Evolutionary conservation across 1,140 invertebrate species (phyloP), one percentile per base, ranked within the genome.

Genomic region (Tribolium castaneum): DNA sequence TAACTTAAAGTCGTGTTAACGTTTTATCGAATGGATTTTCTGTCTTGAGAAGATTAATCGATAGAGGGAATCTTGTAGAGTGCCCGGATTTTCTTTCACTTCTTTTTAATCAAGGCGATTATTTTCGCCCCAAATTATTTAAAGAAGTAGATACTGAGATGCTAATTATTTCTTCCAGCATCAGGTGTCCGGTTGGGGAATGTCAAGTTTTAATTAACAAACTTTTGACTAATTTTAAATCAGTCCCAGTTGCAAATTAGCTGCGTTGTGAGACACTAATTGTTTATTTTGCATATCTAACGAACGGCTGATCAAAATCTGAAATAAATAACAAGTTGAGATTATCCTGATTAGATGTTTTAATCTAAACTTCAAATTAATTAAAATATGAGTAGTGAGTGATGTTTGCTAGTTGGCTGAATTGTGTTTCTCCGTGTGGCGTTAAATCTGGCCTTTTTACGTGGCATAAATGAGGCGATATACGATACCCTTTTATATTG

Each of bases 401-500:
- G 25, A 30, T 30, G 25, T 30, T 30, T 19, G 16, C 16, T 19
- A 2, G 25, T 30, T 30, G 1, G 16, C 16, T 19, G 16, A 19
- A 19, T 19, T 19, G 5, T 30, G 25, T 30, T 30, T 30, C 25
- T 14, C 16, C 7, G n/a, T 52, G 2, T 52, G 51, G 39, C n/a
- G 9, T 14, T 52, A 52, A 14, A 19, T 52, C 13, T 16, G 13
- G 10, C 13, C 54, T 4, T 25, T 59, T 59, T 59, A 59, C 54
- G 54, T 25, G 54, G 54, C 54, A 59, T 59, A 59, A 59, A 59
- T 30, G 54, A 22, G 25, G 25, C 54, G 22, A 59, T 59, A 59
- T 25, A 25, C 19, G 54, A 59, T 30, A 59, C 54, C 9, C 54
- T 59, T 59, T 59, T 59, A 59, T 59, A 59, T 59, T 59, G 54